phyloP scores from a whole-genome alignment of 2,113 vertebrate species.

The Aegithalos caudatus region DNA sequence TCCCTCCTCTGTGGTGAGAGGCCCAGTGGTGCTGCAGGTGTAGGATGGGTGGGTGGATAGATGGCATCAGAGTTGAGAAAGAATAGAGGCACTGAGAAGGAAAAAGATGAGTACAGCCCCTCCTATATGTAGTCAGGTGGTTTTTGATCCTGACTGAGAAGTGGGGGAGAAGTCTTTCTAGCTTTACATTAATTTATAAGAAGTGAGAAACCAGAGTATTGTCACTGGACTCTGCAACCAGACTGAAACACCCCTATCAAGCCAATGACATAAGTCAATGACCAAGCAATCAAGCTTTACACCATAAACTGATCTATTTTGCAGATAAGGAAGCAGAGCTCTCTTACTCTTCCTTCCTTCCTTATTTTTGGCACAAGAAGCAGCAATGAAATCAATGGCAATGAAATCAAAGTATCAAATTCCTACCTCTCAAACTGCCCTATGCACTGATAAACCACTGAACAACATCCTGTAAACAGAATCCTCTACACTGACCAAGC shows the following conservation, averaged over 20 bases:
- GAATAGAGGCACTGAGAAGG: neutral
- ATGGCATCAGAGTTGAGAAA: neutral
- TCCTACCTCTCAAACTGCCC: neutral
- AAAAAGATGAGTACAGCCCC: neutral
- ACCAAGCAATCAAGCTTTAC: neutral
- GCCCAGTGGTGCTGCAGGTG: neutral
- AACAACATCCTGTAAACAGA: neutral
- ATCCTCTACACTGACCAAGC: neutral
- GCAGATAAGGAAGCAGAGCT: neutral
- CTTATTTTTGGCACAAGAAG: neutral
- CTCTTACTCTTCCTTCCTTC: neutral
- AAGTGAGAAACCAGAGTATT: neutral
- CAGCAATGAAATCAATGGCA: neutral
- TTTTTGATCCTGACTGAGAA: neutral
- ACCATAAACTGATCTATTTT: neutral
- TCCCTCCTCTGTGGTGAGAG: neutral
- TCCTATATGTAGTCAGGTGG: neutral
- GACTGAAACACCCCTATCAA: neutral
- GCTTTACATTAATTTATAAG: neutral
- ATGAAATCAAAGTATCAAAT: neutral
- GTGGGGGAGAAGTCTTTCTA: neutral
- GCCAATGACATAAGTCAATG: neutral
- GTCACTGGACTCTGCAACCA: neutral
- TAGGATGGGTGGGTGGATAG: neutral
- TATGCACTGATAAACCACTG: neutral